Base-by-base conservation (phyloP, 2,113 vertebrate genomes). In the Centropus unirufus region DNA sequence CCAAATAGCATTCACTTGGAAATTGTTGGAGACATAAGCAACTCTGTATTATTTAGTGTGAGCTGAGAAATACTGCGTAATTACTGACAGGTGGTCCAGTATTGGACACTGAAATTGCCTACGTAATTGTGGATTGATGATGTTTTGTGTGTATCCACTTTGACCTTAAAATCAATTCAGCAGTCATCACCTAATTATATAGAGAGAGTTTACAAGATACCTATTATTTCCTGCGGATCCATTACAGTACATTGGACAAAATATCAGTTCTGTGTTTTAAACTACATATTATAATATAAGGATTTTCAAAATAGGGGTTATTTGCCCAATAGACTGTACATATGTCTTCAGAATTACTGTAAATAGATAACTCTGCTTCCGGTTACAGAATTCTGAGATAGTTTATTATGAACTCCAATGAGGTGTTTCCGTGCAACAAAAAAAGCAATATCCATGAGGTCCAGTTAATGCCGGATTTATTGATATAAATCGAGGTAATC, bases 51-150 rank as follows among this genome's bases (percentile, higher is more conserved):
- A 83, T 84, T 87, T 85, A 24, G n/a, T 73, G 34, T 83, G 16
- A 87, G 46, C 27, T 2, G 8, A 76, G 66, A 89, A 92, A 74
- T 69, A 47, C 24, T 91, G 24, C n/a, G 3, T 80, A 85, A 87
- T 91, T 93, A 69, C 83, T 87, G 73, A 49, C 78, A 91, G 93
- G 55, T 94, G 67, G 67, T 80, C 66, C 85, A 62, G 87, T 87
- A 54, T 22, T 73, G 59, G 54, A 51, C 58, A 70, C 22, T 62
- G 46, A 67, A 73, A 77, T 85, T 82, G 57, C 40, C 36, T 34
- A 16, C 1, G 15, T 79, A 94, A 80, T 82, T 94, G 36, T 55
- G 83, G 74, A 76, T 67, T 61, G 73, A 32, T 79, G 67, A 67
- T 83, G 32, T 55, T 88, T 86, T 72, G 14, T 62, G 23, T 82